Percentiles rank a stretch among this genome's conserved stretches.
phyloP scores from a whole-genome alignment of 37 sponge, comb jelly and placozoan genomes.

The Mnemiopsis leidyi region DNA sequence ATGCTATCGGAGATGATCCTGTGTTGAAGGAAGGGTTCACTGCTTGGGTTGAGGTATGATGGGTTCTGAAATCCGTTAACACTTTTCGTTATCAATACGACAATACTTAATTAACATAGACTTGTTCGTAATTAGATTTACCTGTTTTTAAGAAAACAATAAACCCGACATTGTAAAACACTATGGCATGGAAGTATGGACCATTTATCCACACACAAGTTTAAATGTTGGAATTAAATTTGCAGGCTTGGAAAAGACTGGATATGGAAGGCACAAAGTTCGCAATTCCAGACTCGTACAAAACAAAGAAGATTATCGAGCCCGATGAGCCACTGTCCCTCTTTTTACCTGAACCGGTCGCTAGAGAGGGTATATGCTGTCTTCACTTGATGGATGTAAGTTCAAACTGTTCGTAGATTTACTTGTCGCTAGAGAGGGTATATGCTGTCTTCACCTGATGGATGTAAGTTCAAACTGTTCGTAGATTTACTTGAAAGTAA shows the following conservation, averaged over 20 bases:
- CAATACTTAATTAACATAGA: too few species aligned
- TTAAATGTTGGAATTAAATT: too few species aligned
- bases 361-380: neutral
- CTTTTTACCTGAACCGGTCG: neutral
- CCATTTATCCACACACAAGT: too few species aligned
- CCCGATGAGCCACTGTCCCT: neutral
- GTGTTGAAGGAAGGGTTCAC: neutral
- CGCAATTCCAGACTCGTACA: neutral
- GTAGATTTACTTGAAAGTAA: too few species aligned
- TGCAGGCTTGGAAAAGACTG: neutral
- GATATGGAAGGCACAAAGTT: neutral
- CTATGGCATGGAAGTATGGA: too few species aligned
- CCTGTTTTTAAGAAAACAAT: too few species aligned
- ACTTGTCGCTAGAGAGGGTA: neutral
- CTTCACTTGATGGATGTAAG: neutral
- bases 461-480: neutral
- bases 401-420: neutral
- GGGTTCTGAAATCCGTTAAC: too few species aligned
- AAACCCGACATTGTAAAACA: too few species aligned
- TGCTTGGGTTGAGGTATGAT: neutral
- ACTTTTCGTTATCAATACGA: too few species aligned
- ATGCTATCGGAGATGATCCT: neutral
- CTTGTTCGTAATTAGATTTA: too few species aligned
- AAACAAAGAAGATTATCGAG: neutral
- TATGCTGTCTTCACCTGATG: neutral